Evolutionary conservation across 1,140 invertebrate species (phyloP).

Genomic region (Hydropsyche tenuis): DNA sequence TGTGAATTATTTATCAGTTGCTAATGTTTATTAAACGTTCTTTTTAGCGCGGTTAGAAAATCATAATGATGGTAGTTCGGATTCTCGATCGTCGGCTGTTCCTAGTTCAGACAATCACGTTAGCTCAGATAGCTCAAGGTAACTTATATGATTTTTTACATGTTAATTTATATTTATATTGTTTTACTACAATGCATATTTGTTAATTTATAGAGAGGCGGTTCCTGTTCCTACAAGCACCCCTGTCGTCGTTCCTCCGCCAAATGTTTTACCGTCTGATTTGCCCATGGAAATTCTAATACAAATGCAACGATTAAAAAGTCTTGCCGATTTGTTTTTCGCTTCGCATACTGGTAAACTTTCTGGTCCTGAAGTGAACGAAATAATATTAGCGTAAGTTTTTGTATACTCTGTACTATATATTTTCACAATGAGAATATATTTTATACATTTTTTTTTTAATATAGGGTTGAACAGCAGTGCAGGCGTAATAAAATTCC

Average conservation of each 20-base stretch:
- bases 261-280: slow-evolving; percentile 9
- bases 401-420: not conserved
- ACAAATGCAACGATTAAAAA: slow-evolving; percentile 29
- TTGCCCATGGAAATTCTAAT: slow-evolving; percentile 18
- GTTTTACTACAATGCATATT: not conserved
- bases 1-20: not conserved
- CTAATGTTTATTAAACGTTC: not conserved
- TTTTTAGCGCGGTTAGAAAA: slow-evolving; percentile 42
- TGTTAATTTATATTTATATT: not conserved
- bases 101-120: slow-evolving; percentile 57
- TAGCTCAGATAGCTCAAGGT: slow-evolving; percentile 61
- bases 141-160: not conserved
- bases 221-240: slow-evolving; percentile 13
- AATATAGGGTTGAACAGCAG: slow-evolving; percentile 43
- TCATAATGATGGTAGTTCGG: slow-evolving; percentile 53
- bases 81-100: slow-evolving; percentile 56
- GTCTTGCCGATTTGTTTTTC: slow-evolving; percentile 43
- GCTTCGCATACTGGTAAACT: slow-evolving; percentile 43
- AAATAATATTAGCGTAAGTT: slow-evolving; percentile 45
- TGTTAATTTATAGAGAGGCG: slow-evolving; percentile 36
- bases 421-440: no score
- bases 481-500: slow-evolving; percentile 39
- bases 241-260: slow-evolving; percentile 21
- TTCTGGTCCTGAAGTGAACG: slow-evolving; percentile 46
- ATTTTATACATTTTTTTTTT: not conserved